These are phyloP conservation scores for Muraenolepis orangiensis DNA, from an alignment of 2,797 vertebrate genomes.

Conservation along the genomic window DNA sequence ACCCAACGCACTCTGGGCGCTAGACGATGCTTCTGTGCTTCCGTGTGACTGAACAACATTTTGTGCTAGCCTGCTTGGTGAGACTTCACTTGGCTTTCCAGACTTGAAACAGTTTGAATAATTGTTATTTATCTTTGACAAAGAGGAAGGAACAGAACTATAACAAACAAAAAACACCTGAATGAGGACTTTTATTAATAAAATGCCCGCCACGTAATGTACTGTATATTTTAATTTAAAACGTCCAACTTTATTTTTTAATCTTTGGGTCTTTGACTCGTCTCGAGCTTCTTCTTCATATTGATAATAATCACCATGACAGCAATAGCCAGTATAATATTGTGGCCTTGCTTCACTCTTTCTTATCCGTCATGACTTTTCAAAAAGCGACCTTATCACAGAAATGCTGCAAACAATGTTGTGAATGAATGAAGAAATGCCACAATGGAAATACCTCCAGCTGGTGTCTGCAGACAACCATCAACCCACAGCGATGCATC, in stretches of 20 bases:
- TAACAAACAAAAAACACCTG: background rate
- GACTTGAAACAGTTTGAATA: background rate
- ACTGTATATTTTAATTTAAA: background rate
- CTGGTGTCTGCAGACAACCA: background rate
- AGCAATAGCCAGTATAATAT: background rate
- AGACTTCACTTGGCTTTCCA: no score
- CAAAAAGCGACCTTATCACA: background rate
- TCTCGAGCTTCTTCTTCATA: background rate
- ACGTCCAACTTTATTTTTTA: no score
- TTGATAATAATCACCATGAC: background rate
- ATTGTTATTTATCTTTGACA: background rate
- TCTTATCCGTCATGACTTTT: background rate
- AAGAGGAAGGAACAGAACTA: background rate
- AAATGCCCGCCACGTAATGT: background rate
- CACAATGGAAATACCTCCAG: background rate
- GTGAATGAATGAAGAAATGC: background rate
- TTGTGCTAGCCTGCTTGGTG: background rate
- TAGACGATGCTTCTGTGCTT: background rate
- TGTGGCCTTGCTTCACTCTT: background rate
- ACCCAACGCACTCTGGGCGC: background rate
- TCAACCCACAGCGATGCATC: background rate
- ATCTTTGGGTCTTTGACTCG: background rate
- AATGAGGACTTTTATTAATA: background rate
- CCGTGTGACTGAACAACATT: background rate
- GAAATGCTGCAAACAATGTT: background rate